Base-by-base conservation (phyloP, 2,888 invertebrate genomes). In the Agrotis segetum region DNA sequence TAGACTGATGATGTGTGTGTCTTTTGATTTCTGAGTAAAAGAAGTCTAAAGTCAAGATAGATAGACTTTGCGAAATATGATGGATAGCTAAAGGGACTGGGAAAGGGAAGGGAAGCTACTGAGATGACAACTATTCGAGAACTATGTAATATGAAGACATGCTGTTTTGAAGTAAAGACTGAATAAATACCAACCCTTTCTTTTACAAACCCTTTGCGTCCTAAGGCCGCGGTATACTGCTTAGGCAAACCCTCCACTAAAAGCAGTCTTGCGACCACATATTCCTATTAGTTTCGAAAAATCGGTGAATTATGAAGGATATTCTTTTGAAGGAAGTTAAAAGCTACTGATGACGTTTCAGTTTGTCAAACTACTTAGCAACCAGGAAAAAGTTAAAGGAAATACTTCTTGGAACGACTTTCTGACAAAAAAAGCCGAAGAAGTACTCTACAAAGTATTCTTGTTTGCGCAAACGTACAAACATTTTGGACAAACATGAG, bases 401-500 rank as follows among this genome's bases (percentile, higher is more conserved):
- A 34, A 46, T 17, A 40, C 17, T 60, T 62, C 62, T 40, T 29
- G 24, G 58, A 81, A 77, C 6, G 3, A 52, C 67, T 77, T 72
- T 81, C 66, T 67, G 72, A 29, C 11, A 68, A 58, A 67, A 72
- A 58, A 72, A 52, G 13, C 11, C 55, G 6, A 71, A 58, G 49
- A 70, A 62, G 67, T 73, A 78, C 66, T 70, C 24, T 58, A 73
- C 65, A 63, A 59, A 65, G 66, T 71, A 65, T 56, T 40, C 71
- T 68, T 84, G 67, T 83, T 86, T 79, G 78, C 79, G 67, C 67
- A 76, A 76, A 71, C 62, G 78, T 59, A 75, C 86, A 86, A 86
- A 89, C 75, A 85, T 77, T 63, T 74, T 85, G 82, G 81, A 75
- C 83, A 87, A 89, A 89, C 84, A 87, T 86, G 79, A 77, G 84